Evolutionary conservation across 2,797 vertebrate genomes (phyloP).

Genomic region (Odontamblyopus rebecca): DNA sequence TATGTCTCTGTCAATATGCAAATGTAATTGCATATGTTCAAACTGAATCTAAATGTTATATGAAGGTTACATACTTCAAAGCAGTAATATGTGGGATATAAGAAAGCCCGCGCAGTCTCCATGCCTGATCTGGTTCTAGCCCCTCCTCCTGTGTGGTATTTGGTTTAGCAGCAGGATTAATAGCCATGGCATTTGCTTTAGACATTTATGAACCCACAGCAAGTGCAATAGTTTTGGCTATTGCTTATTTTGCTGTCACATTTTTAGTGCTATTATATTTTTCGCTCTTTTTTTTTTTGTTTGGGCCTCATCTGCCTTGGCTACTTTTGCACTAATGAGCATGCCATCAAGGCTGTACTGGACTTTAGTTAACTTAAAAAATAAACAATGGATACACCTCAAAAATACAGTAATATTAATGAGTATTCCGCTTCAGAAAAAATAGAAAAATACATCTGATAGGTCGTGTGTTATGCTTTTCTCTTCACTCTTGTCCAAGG

Average conservation of each 20-base stretch:
- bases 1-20: not conserved
- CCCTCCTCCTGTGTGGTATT: slow-evolving; percentile 14
- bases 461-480: too few relatives aligned
- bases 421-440: not conserved
- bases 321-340: slow-evolving; percentile 5
- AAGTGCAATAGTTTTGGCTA: slow-evolving; percentile 19
- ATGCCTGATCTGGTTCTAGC: not conserved
- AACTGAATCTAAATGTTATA: not conserved
- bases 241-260: slow-evolving; percentile 11
- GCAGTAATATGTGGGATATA: not conserved
- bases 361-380: not conserved
- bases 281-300: not conserved
- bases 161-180: slow-evolving; percentile 17
- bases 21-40: not conserved
- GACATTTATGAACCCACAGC: slow-evolving; percentile 17
- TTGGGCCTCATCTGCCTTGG: slow-evolving; percentile 2
- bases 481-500: too few relatives aligned
- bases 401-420: not conserved
- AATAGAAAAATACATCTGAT: too few relatives aligned
- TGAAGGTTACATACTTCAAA: slow-evolving; percentile 5
- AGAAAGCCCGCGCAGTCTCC: not conserved
- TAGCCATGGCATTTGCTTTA: slow-evolving; percentile 17
- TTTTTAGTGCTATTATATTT: slow-evolving; percentile 7
- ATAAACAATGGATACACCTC: not conserved
- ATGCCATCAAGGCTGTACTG: not conserved